Base-by-base conservation (phyloP, 2,113 vertebrate species). In the Caloenas nicobarica region DNA sequence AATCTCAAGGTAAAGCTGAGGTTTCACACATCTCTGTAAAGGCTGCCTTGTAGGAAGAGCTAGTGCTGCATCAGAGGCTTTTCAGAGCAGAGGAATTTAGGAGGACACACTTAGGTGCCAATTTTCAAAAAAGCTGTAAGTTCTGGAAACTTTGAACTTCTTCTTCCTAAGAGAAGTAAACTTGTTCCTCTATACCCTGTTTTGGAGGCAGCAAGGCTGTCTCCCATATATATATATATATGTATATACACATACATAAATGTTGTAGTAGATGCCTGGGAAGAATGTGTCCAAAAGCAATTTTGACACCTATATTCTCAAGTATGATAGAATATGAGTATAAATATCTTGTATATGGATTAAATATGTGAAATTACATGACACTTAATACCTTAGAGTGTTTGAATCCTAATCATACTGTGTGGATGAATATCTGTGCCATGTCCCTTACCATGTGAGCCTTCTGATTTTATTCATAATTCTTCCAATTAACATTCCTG, bases 41-140 rank as follows among this genome's bases (percentile, higher is more conserved):
- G 61, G 58, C 33, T 0, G 0, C 9, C 0, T 7, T 18, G 29
- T 69, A 28, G 53, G 38, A 42, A 0, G 4, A 93, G 28, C 26
- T 81, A 21, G 24, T 56, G 34, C 42, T 72, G 66, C 54, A 53
- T 80, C 57, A 65, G 29, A 66, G 48, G 53, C 66, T 31, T 82
- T 86, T 79, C 19, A 53, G 26, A 82, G 31, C 50, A 69, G 21
- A 69, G 40, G n/a, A 29, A 21, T 40, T 88, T 61, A 77, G 70
- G 53, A 64, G 16, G 16, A 53, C 0, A 0, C 7, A 2, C 28
- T 81, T 82, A n/a, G 19, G 11, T 53, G n/a, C 11, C 12, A 64
- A 17, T 33, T 82, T 69, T 72, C 12, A 56, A 65, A 85, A 71
- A 61, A 54, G 5, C 53, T 88, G 6, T 18, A 36, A 73, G 36